Percentiles rank a stretch among this genome's conserved stretches.
Conservation (phyloP, 1,140 invertebrate genomes). For the Eriosoma lanigerum region DNA sequence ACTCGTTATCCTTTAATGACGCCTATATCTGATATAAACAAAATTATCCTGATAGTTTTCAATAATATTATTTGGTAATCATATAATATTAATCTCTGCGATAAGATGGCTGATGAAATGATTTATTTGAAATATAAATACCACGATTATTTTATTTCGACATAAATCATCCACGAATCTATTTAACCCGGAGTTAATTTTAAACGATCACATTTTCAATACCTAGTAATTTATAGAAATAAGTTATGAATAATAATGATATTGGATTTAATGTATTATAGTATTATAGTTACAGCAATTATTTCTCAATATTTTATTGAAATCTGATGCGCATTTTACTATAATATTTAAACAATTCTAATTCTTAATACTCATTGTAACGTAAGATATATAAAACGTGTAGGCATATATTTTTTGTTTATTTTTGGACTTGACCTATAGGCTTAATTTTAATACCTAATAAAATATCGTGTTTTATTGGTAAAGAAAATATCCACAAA, state of each 20-base stretch:
- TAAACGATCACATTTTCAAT: no score
- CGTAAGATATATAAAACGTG: no score
- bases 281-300: not conserved
- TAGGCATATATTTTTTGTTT: no score
- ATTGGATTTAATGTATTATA: not conserved
- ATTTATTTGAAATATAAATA: not conserved
- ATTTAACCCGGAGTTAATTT: slow-evolving; percentile 5
- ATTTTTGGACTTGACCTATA: no score
- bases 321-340: not conserved
- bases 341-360: no score
- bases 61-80: no score
- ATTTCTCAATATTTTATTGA: not conserved
- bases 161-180: slow-evolving; percentile 4
- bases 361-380: no score
- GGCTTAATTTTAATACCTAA: no score
- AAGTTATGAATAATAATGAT: not conserved
- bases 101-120: not conserved
- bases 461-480: slow-evolving; percentile 16
- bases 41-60: no score
- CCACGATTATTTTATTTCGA: slow-evolving; percentile 15
- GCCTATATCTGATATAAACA: no score
- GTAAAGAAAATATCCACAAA: not conserved
- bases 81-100: not conserved
- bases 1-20: no score
- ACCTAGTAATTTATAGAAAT: not conserved